Conservation (phyloP, 2,113 vertebrate genomes). For the Macroglossus sobrinus region DNA sequence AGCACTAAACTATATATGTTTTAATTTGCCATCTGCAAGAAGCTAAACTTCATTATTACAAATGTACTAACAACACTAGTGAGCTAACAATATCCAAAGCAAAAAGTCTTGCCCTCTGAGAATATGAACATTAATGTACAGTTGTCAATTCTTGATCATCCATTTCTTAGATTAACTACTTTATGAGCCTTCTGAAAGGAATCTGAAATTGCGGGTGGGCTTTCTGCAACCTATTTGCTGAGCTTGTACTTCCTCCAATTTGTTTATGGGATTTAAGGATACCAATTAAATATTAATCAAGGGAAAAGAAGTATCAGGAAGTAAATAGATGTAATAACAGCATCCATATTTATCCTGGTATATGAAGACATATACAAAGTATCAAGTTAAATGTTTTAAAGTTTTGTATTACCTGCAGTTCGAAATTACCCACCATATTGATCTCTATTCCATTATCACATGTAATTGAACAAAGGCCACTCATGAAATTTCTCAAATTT, state of each 20-base stretch:
- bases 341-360: not conserved
- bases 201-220: not conserved
- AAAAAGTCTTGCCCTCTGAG: not conserved
- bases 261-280: not conserved
- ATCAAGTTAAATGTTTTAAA: not conserved
- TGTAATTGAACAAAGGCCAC: not conserved
- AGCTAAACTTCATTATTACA: constrained; percentile 7
- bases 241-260: not conserved
- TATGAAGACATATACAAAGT: not conserved
- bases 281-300: constrained; percentile 10
- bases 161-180: not conserved
- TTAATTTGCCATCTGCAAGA: constrained; percentile 47
- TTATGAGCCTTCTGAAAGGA: not conserved
- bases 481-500: not conserved
- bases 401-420: not conserved
- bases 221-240: not conserved
- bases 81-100: not conserved
- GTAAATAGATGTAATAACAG: not conserved
- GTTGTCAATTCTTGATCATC: not conserved
- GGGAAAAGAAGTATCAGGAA: not conserved
- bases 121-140: not conserved
- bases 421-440: not conserved
- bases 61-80: not conserved
- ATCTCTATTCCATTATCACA: not conserved
- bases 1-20: not conserved